phyloP scores from a whole-genome alignment of 2,113 vertebrate species.

The Eurystomus gularis region DNA sequence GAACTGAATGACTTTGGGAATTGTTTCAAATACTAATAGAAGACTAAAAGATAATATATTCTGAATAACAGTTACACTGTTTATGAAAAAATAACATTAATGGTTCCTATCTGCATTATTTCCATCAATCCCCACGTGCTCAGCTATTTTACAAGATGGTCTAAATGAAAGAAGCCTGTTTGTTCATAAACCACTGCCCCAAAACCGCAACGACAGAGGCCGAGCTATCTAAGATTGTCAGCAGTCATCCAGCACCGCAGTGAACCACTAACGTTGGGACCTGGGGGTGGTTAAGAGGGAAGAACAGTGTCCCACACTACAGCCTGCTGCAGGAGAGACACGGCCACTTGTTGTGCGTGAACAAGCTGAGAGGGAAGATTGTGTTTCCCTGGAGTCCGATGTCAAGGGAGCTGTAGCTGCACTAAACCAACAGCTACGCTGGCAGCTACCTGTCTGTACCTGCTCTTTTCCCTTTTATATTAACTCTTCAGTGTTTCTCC shows the following conservation, averaged over 20 bases:
- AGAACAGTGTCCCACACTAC: rapidly evolving
- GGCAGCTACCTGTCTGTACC: neutral
- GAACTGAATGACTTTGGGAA: neutral
- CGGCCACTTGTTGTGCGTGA: neutral
- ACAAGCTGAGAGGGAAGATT: neutral
- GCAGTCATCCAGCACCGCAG: neutral
- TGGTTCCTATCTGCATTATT: neutral
- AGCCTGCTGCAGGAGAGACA: neutral
- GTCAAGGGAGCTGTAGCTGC: neutral
- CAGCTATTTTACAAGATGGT: neutral
- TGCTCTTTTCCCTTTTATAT: neutral
- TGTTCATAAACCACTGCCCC: neutral
- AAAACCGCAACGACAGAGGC: neutral
- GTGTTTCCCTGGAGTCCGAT: neutral
- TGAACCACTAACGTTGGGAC: neutral
- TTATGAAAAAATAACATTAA: neutral
- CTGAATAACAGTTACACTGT: neutral
- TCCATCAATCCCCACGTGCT: neutral
- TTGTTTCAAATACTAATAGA: neutral
- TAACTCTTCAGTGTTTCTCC: neutral
- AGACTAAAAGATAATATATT: neutral
- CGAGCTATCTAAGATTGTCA: neutral
- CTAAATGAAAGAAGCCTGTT: neutral
- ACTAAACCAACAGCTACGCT: neutral
- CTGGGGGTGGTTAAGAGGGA: neutral